Percentiles rank a stretch among this genome's conserved stretches.
Conservation (phyloP, 2,113 vertebrate genomes). For the Etia nguti region DNA sequence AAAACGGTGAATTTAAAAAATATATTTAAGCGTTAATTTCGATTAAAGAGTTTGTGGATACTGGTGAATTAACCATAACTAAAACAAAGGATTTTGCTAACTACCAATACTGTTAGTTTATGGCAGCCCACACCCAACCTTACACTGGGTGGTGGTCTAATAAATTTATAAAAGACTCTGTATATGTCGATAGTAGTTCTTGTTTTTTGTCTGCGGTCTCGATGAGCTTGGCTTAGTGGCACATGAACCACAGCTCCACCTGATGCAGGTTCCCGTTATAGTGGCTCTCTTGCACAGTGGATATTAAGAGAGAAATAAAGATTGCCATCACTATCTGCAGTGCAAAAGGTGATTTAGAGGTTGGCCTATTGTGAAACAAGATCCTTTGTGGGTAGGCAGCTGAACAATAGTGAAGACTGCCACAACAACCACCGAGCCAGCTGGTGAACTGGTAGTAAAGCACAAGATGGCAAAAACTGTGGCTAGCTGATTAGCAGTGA, state of each 20-base stretch:
- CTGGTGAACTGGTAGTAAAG: not conserved
- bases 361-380: not conserved
- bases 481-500: not conserved
- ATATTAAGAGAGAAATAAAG: not conserved
- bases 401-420: not conserved
- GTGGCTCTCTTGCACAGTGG: rapidly evolving
- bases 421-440: not conserved
- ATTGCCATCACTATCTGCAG: not conserved
- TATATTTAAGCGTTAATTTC: rapidly evolving
- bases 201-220: not conserved
- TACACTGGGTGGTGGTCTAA: not conserved
- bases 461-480: not conserved
- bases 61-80: too few species aligned
- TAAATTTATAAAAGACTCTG: not conserved
- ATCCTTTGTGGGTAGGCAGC: not conserved
- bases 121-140: rapidly evolving
- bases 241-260: not conserved
- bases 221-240: rapidly evolving
- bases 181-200: not conserved
- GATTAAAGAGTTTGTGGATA: not conserved
- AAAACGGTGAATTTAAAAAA: not conserved
- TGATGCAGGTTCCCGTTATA: not conserved
- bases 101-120: not conserved
- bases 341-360: not conserved
- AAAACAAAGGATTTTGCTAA: not conserved